phyloP scores from a whole-genome alignment of 2,888 invertebrate genomes.

The Julus scanicus region DNA sequence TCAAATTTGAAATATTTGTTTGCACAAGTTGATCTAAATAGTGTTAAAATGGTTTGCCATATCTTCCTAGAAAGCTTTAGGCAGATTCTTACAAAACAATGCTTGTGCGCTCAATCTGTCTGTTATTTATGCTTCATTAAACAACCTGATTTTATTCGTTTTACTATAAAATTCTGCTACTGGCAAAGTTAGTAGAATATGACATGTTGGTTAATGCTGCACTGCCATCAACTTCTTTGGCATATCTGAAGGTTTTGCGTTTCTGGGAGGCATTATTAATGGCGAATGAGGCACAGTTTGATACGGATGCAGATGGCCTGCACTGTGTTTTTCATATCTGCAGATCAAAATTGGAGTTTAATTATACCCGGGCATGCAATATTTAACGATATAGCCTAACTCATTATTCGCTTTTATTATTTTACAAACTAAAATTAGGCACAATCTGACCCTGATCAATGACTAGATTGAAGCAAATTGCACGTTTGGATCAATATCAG shows the following conservation, averaged over 20 bases:
- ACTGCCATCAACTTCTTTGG: not conserved
- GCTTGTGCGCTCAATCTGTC: not conserved
- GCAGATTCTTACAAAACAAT: not conserved
- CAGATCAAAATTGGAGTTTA: not conserved
- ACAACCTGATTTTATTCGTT: not conserved
- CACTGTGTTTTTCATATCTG: not conserved
- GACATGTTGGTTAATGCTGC: no score
- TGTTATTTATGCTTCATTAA: not conserved
- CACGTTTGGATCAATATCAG: not conserved
- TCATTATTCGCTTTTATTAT: slow-evolving; percentile 33
- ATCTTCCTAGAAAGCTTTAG: not conserved
- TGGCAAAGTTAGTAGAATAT: not conserved
- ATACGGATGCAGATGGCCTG: not conserved
- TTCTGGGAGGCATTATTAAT: slow-evolving; percentile 13
- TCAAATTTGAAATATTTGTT: not conserved
- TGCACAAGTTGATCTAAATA: no score
- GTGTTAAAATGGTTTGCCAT: not conserved
- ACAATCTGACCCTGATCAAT: not conserved
- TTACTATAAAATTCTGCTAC: not conserved
- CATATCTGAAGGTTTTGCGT: not conserved
- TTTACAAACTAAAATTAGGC: not conserved
- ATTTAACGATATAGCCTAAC: not conserved
- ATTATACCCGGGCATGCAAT: slow-evolving; percentile 2
- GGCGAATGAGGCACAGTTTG: not conserved
- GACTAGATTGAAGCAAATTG: not conserved